Conservation (phyloP, 2,113 vertebrate species). For the Equus quagga region DNA sequence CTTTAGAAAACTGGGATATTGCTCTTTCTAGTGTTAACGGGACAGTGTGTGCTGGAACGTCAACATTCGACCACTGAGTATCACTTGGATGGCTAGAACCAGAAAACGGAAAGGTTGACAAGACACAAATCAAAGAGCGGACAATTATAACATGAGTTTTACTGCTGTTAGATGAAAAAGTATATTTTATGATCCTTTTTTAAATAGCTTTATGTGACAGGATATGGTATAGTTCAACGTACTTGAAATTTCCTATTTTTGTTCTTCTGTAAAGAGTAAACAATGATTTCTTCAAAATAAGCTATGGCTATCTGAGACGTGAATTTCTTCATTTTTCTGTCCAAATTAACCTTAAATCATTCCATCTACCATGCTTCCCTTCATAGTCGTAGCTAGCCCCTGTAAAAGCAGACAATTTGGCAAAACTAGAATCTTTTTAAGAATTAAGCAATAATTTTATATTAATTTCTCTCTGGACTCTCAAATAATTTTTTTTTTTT, state of each 20-base stretch:
- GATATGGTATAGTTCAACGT: not conserved
- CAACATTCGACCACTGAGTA: not conserved
- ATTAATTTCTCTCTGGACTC: not conserved
- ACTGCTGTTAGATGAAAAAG: not conserved
- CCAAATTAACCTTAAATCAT: not conserved
- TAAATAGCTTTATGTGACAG: not conserved
- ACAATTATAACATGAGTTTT: not conserved
- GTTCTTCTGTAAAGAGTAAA: not conserved
- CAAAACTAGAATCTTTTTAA: constrained; percentile 8
- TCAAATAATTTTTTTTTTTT: not conserved
- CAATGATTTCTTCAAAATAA: not conserved
- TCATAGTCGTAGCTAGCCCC: not conserved
- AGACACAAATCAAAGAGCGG: not conserved
- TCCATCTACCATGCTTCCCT: not conserved
- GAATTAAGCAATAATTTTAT: constrained; percentile 25
- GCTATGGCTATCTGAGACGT: not conserved
- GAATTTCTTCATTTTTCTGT: constrained; percentile 16
- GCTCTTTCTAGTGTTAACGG: not conserved
- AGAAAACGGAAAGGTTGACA: not conserved
- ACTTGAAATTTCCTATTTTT: not conserved
- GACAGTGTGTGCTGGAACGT: not conserved
- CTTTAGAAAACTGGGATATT: not conserved
- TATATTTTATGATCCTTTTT: not conserved
- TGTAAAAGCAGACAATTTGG: not conserved
- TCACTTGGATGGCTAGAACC: not conserved